Base-by-base conservation (phyloP, 2,888 invertebrate species). In the Drosophila rellima region DNA sequence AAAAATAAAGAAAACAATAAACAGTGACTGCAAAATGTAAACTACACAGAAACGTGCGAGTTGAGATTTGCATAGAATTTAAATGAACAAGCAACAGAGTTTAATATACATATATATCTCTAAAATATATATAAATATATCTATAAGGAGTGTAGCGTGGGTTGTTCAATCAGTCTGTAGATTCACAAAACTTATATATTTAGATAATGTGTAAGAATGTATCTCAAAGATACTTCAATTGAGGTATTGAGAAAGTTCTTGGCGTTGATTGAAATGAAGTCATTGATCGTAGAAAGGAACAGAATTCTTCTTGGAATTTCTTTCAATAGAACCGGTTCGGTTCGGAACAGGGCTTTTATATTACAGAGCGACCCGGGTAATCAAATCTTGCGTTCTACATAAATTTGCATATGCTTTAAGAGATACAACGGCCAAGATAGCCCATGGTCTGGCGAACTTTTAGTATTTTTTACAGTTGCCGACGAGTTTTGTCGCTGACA, bases 11-110 rank as follows among this genome's bases (percentile, higher is more conserved):
- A 42, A 31, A 55, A 56, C 67, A 70, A 71, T 54, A 68, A 64
- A 82, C 70, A 70, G 57, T 69, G 60, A 63, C 56, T 65, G 57
- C 66, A 55, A 81, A 78, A 78, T 78, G 81, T 74, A 78, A 86
- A 61, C 78, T 70, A 59, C 63, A 71, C 56, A 18, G 65, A 69
- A 73, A 78, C 83, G 81, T 82, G 82, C 74, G 61, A 74, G 60
- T 33, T 17, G 44, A 33, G 51, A 59, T 79, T 74, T 74, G 84
- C 66, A 74, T 78, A 64, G 75, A 78, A 81, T 87, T 64, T 70
- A 48, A 84, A 78, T 71, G 64, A 68, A 47, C 23, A 13, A 55
- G 23, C 31, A 33, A 44, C 7, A 55, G 23, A 10, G 18, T 7
- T n/a, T 23, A 5, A 39, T 54, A 29, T 26, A 33, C 29, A 39